Base-by-base conservation (phyloP, 2,113 vertebrate genomes). In the Cariama cristata region DNA sequence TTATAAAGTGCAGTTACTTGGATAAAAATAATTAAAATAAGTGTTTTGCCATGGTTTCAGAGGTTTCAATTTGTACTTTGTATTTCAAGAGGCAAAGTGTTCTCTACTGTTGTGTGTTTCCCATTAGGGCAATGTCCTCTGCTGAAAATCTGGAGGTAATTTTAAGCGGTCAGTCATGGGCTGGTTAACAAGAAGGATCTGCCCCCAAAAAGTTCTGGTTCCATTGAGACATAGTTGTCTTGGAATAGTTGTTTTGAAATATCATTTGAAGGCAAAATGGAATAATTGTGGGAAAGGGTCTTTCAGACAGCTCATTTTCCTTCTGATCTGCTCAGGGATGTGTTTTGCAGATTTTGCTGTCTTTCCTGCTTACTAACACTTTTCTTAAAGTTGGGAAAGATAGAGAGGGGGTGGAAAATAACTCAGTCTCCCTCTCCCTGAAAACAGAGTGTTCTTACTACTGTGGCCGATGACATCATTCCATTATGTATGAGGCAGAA, bases 101-200 rank as follows among this genome's bases (percentile, higher is more conserved):
- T 88, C 71, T 86, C 35, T 49, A 47, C 42, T 55, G 49, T 72
- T 95, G 86, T 88, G 63, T 97, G 94, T 97, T 96, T 97, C 76
- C 83, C 83, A 93, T 97, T 97, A 97, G 69, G 56, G 56, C 76
- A 87, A 52, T 53, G 92, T 96, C 91, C 73, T 97, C 79, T 74
- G 79, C 68, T 92, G 83, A 68, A 93, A 97, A 96, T 96, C 95
- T 95, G 95, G 96, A 97, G 95, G 86, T 93, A 95, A 96, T 97
- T 97, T 95, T 80, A 75, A 96, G 92, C 15, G 56, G 94, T 92
- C 94, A 91, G 82, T 93, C 91, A 91, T 91, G 91, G 73, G 24
- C 24, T 96, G 68, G 86, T 97, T 97, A 97, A 90, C 60, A 67
- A 88, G 79, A 93, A 90, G 47, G 92, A 92, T 91, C 91, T 79